These are phyloP conservation scores for Amiota communis DNA, from an alignment of 2,888 invertebrate genomes.

Conservation along the genomic window DNA sequence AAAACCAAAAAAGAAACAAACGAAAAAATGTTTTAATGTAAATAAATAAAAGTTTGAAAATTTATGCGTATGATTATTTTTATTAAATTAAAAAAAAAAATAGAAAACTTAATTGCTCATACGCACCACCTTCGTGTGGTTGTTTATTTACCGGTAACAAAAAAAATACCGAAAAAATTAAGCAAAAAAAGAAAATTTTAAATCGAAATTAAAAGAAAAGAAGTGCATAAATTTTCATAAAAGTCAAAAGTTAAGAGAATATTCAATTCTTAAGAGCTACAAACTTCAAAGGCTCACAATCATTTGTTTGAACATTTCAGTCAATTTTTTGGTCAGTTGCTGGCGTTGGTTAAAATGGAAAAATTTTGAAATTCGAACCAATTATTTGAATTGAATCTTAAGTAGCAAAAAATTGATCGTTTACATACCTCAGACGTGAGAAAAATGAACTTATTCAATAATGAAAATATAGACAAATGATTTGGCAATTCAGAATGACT, in stretches of 20 bases:
- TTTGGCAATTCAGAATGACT: no score
- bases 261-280: not conserved
- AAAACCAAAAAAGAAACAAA: not conserved
- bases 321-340: no score
- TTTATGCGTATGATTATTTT: slow-evolving; percentile 6
- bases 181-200: not conserved
- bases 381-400: no score
- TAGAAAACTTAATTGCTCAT: not conserved
- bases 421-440: no score
- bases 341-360: no score
- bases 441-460: no score
- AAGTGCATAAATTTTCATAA: slow-evolving; percentile 23
- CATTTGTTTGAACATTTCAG: not conserved
- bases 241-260: not conserved
- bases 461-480: no score
- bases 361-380: no score
- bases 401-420: no score
- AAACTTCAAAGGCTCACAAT: not conserved
- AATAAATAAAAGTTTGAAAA: slow-evolving; percentile 11
- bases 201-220: not conserved
- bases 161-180: no score
- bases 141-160: slow-evolving; percentile 9
- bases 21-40: slow-evolving; percentile 1
- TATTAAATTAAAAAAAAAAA: not conserved
- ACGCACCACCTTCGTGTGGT: not conserved